phyloP scores from a whole-genome alignment of 2,888 invertebrate species.

The Rugalucina vietnamica region DNA sequence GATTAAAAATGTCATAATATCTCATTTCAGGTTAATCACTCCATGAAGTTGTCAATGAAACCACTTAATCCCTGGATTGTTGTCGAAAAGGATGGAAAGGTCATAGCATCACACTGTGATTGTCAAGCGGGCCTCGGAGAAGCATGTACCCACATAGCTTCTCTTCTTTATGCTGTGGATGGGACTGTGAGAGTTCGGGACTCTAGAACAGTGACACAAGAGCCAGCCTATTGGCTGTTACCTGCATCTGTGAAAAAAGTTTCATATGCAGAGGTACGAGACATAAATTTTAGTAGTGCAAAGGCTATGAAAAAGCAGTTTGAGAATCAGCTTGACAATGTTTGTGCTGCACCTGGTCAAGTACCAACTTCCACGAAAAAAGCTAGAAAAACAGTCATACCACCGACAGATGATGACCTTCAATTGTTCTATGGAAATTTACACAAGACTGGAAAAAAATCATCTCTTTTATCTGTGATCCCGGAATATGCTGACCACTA shows the following conservation, averaged over 20 bases:
- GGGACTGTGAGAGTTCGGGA: slow-evolving; percentile 25
- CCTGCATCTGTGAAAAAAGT: not conserved
- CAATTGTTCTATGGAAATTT: not conserved
- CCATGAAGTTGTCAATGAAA: slow-evolving; percentile 27
- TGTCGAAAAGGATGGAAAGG: slow-evolving; percentile 19
- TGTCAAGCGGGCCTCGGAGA: slow-evolving; percentile 53
- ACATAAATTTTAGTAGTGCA: slow-evolving; percentile 16
- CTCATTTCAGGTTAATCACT: slow-evolving; percentile 24
- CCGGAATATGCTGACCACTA: slow-evolving; percentile 10
- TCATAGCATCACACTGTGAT: slow-evolving; percentile 29
- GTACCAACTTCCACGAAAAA: not conserved
- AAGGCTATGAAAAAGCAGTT: slow-evolving; percentile 18
- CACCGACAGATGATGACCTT: not conserved
- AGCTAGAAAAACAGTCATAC: not conserved
- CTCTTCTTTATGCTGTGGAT: slow-evolving; percentile 41
- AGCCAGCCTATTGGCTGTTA: slow-evolving; percentile 37
- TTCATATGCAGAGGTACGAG: not conserved
- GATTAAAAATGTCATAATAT: too few relatives aligned
- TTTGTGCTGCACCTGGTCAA: not conserved
- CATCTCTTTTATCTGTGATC: not conserved
- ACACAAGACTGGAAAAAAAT: slow-evolving; percentile 9
- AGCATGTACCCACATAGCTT: slow-evolving; percentile 39
- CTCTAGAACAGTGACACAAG: slow-evolving; percentile 39
- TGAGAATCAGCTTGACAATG: not conserved
- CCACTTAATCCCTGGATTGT: slow-evolving; percentile 45